phyloP scores from a whole-genome alignment of 2,797 vertebrate genomes.

The Gorsachius magnificus region DNA sequence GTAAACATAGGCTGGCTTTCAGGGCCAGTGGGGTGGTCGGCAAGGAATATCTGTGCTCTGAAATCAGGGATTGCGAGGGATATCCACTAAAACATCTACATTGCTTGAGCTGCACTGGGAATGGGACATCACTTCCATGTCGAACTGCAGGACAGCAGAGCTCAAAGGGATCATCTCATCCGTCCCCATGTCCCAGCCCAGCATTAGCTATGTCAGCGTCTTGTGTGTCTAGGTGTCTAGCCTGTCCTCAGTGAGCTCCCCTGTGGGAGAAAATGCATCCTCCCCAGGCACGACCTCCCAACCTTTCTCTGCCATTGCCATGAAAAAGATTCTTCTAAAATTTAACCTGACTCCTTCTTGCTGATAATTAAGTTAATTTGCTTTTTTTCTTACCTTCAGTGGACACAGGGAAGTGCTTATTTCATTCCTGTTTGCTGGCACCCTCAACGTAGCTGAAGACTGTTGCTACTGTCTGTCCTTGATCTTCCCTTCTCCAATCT shows the following conservation, averaged over 20 bases:
- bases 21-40: accelerated
- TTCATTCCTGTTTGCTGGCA: neutral
- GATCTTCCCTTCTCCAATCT: neutral
- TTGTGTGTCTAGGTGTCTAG: neutral
- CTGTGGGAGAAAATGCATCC: neutral
- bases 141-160: neutral
- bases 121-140: neutral
- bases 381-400: neutral
- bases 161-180: neutral
- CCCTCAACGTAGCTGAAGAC: neutral
- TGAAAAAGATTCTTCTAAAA: neutral
- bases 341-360: neutral
- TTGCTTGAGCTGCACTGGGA: neutral
- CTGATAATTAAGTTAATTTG: neutral
- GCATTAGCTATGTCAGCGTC: neutral
- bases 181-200: neutral
- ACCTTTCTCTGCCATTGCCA: neutral
- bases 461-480: neutral
- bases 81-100: neutral
- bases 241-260: accelerated
- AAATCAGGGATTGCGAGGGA: neutral
- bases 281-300: neutral
- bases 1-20: accelerated
- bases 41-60: neutral
- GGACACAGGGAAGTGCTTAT: neutral